Conservation (phyloP, 1,140 invertebrate species). For the Hirudo medicinalis region DNA sequence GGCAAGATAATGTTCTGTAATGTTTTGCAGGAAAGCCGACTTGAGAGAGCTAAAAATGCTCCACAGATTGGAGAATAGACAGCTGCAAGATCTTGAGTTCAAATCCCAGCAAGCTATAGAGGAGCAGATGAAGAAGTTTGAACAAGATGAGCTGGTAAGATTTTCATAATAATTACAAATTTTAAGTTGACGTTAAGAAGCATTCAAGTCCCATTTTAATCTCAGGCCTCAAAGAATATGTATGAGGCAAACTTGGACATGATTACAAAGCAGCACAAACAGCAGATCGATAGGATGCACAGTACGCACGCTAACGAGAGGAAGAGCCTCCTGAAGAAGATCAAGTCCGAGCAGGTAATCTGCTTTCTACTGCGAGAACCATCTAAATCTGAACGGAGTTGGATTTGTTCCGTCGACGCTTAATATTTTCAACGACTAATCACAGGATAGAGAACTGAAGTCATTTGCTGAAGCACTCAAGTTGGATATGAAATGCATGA, state of each 20-base stretch:
- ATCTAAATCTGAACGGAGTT: not conserved
- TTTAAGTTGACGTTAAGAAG: not conserved
- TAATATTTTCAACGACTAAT: not conserved
- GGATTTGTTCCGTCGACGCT: not conserved
- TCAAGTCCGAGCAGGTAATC: conserved; percentile 63
- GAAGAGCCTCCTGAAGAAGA: conserved; percentile 57
- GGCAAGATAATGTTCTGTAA: not conserved
- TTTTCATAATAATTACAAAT: not conserved
- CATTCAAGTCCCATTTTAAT: conserved; percentile 50
- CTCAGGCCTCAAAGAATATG: conserved; percentile 65
- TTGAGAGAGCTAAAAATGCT: conserved; percentile 85
- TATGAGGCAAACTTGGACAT: conserved; percentile 83
- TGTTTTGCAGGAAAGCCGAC: conserved; percentile 64
- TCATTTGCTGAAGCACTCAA: conserved; percentile 82
- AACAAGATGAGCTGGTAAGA: conserved; percentile 41
- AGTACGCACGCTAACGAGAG: conserved; percentile 78
- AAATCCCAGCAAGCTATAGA: conserved; percentile 75
- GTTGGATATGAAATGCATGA: conserved; percentile 77
- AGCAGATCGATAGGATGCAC: conserved; percentile 79
- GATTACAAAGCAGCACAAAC: conserved; percentile 72
- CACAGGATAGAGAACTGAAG: conserved; percentile 71
- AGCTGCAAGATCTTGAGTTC: conserved; percentile 78
- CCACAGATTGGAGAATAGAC: conserved; percentile 92
- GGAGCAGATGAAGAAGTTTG: conserved; percentile 54
- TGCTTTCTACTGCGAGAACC: too few relatives aligned